Conservation (phyloP, 2,113 vertebrate genomes). For the Elephas maximus region DNA sequence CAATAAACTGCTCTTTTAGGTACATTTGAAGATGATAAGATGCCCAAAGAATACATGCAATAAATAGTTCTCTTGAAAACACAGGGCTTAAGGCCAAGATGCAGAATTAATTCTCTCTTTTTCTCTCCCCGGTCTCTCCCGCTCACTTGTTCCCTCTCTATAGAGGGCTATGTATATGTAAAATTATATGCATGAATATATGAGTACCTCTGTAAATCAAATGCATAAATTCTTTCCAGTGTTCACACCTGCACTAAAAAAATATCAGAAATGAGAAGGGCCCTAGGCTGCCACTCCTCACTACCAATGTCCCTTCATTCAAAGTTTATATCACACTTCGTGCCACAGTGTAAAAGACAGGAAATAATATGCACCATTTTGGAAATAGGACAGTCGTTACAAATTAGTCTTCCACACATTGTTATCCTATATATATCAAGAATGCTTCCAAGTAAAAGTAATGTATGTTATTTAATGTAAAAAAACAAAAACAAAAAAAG, state of each 20-base stretch:
- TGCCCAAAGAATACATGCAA: neutral
- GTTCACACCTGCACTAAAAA: slow-evolving; percentile 15
- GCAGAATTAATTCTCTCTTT: neutral
- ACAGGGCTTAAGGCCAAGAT: neutral
- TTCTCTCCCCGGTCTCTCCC: neutral
- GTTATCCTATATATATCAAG: slow-evolving; percentile 59
- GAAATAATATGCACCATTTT: slow-evolving; percentile 75
- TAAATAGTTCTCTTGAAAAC: neutral
- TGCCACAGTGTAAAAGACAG: slow-evolving; percentile 71
- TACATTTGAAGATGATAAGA: neutral
- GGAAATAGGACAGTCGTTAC: slow-evolving; percentile 76
- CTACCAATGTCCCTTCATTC: slow-evolving; percentile 75
- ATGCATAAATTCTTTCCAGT: neutral
- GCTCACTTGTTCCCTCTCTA: neutral
- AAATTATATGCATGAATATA: neutral
- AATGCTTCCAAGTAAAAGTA: neutral
- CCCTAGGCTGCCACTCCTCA: neutral
- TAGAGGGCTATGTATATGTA: neutral
- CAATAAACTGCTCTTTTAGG: neutral
- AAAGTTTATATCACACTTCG: slow-evolving; percentile 73
- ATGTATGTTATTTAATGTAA: no score
- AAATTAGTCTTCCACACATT: slow-evolving; percentile 77
- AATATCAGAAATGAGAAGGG: neutral
- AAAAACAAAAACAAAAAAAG: neutral
- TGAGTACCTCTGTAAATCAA: neutral